Evolutionary conservation across 2,888 invertebrate genomes (phyloP).

Genomic region (Hemicrepidius hirtus): DNA sequence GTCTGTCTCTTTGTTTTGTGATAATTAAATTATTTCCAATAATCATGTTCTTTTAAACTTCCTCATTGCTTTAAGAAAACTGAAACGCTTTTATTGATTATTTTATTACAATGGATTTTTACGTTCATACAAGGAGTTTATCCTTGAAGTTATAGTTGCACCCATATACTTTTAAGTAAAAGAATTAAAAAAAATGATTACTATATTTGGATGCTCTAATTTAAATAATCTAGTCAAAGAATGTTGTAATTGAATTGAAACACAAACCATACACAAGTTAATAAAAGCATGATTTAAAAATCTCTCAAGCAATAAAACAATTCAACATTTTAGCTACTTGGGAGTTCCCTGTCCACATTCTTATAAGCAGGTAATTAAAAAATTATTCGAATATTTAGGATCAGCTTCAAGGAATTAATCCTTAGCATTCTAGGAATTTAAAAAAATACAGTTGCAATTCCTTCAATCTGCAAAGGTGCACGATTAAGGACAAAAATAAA

Average conservation of each 20-base stretch:
- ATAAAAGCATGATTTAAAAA: background rate
- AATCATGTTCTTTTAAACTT: background rate
- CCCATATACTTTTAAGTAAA: constrained; percentile 6
- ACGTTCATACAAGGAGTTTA: constrained; percentile 3
- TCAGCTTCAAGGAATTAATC: no score
- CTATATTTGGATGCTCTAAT: constrained; percentile 22
- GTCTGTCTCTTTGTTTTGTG: background rate
- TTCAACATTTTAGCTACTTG: no score
- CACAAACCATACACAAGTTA: background rate
- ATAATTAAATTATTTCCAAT: background rate
- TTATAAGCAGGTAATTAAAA: no score
- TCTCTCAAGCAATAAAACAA: background rate
- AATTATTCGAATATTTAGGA: no score
- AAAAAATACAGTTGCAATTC: no score
- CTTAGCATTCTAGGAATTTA: no score
- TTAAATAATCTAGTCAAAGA: background rate
- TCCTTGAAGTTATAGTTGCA: constrained; percentile 13
- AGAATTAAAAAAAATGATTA: background rate
- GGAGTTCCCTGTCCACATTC: no score
- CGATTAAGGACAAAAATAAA: no score
- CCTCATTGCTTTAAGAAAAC: constrained; percentile 11
- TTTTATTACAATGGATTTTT: constrained; percentile 6
- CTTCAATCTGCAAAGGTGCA: no score
- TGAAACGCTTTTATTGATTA: constrained; percentile 1
- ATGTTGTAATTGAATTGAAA: background rate